These are phyloP conservation scores for Coturnix japonica DNA, from an alignment of 2,113 vertebrate species.

Conservation along the genomic window DNA sequence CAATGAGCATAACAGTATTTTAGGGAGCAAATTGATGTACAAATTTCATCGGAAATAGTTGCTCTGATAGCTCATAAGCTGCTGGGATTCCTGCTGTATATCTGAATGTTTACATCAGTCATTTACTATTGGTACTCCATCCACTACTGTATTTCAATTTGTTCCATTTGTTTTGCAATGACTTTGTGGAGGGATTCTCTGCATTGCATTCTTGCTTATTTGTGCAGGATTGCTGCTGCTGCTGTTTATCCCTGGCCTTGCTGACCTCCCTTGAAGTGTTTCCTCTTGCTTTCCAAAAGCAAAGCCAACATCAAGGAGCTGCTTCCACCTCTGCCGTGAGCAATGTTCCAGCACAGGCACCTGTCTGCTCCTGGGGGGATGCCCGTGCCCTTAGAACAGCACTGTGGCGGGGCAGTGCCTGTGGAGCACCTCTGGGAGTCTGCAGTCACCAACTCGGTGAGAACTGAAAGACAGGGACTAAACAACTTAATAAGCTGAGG, in stretches of 20 bases:
- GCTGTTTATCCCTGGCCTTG: background rate
- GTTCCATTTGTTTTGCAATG: background rate
- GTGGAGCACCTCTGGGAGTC: background rate
- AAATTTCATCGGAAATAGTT: background rate
- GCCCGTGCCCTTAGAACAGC: background rate
- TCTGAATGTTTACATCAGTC: background rate
- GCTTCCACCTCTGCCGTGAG: background rate
- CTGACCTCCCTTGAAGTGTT: background rate
- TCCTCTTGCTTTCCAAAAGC: conserved; percentile 9
- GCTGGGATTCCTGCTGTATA: background rate
- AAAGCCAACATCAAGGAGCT: background rate
- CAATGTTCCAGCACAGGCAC: background rate
- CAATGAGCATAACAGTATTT: background rate
- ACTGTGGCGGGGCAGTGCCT: background rate
- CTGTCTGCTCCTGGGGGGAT: accelerated
- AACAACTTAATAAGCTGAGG: background rate
- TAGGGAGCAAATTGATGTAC: background rate
- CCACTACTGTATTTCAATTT: background rate
- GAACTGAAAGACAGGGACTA: background rate
- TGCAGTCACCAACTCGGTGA: accelerated
- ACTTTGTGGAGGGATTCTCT: background rate
- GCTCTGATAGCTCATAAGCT: background rate
- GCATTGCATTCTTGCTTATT: background rate
- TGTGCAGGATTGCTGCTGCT: background rate
- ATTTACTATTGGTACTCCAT: background rate